Evolutionary conservation across 2,888 invertebrate species (phyloP).

Genomic region (Hecatera dysodea): DNA sequence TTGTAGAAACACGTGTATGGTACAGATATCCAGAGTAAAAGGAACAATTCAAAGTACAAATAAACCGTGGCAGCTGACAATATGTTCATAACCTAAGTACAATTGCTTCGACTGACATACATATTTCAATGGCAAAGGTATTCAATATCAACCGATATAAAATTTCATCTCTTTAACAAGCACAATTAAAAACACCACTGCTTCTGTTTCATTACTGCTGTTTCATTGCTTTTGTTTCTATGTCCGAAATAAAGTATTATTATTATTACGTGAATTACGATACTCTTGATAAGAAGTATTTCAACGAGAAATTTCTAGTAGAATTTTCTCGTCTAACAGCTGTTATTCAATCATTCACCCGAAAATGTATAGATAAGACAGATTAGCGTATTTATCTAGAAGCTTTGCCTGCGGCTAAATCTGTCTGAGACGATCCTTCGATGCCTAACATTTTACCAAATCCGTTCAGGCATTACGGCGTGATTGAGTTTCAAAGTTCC

Average conservation of each 20-base stretch:
- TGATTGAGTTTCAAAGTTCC: slow-evolving; percentile 46
- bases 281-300: neutral
- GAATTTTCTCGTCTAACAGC: neutral
- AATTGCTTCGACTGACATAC: neutral
- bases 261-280: slow-evolving; percentile 3
- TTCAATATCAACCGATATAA: neutral
- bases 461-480: slow-evolving; percentile 35
- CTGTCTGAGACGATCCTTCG: slow-evolving; percentile 13
- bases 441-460: slow-evolving; percentile 38
- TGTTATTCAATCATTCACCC: slow-evolving; percentile 8
- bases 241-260: too few species aligned
- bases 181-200: neutral
- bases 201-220: slow-evolving; percentile 4
- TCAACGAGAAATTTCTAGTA: slow-evolving; percentile 11
- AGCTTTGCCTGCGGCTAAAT: slow-evolving; percentile 30
- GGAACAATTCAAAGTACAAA: too few species aligned
- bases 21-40: too few species aligned
- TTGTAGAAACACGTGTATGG: too few species aligned
- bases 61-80: too few species aligned
- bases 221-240: neutral
- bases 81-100: neutral
- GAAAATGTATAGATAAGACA: slow-evolving; percentile 15
- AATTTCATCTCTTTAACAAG: neutral
- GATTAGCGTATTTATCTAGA: slow-evolving; percentile 30
- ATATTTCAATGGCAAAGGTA: neutral